These are phyloP conservation scores for Emydocephalus ijimae DNA, from an alignment of 2,113 vertebrate species.

Conservation along the genomic window DNA sequence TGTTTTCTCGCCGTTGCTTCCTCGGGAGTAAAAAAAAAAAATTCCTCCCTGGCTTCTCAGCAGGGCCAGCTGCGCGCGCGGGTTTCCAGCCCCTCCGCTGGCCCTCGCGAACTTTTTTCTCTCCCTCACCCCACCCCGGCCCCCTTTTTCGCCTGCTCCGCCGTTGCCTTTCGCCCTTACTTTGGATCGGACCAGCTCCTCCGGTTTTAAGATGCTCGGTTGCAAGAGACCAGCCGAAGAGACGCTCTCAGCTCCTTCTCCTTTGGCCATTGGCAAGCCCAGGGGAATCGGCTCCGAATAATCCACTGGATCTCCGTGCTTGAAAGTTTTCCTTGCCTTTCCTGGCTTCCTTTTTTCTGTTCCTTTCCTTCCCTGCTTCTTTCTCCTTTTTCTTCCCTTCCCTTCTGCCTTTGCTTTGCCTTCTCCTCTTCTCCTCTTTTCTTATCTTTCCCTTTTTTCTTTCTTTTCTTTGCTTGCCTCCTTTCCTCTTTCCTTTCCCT, in stretches of 20 bases:
- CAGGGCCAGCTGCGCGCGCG: neutral
- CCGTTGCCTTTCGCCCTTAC: neutral
- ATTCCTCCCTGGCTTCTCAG: neutral
- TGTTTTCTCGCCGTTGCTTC: neutral
- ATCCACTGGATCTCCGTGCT: neutral
- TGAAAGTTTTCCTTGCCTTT: neutral
- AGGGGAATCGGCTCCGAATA: no score
- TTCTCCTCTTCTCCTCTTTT: neutral
- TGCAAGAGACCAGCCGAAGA: slow-evolving; percentile 29
- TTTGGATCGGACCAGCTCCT: neutral
- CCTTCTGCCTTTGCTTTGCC: neutral
- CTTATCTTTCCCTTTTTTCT: neutral
- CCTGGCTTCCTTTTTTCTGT: neutral
- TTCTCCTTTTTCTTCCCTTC: neutral
- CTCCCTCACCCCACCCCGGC: neutral
- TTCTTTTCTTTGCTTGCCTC: neutral
- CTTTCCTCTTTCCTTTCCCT: neutral
- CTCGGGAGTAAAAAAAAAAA: neutral
- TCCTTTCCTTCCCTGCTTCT: neutral
- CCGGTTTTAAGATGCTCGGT: neutral
- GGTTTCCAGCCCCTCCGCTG: neutral
- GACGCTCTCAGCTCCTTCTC: slow-evolving; percentile 25
- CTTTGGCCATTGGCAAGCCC: neutral
- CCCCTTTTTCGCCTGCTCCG: neutral
- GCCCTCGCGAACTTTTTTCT: neutral